Conservation (phyloP, 1,140 invertebrate genomes). For the Drosophila nebulosa region DNA sequence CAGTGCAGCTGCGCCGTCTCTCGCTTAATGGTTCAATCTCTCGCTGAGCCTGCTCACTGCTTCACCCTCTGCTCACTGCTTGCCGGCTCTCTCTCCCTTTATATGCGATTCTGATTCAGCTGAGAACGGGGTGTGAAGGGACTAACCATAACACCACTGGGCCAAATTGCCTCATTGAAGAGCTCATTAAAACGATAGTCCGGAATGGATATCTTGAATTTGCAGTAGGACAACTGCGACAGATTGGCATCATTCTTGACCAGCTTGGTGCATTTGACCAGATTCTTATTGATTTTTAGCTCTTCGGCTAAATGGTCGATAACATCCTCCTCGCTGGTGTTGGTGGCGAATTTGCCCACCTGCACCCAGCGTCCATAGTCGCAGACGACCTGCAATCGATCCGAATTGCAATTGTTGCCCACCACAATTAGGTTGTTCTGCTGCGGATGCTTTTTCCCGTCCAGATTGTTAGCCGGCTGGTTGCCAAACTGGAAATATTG, state of each 20-base stretch:
- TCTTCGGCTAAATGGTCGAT: constrained; percentile 76
- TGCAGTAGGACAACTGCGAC: constrained; percentile 76
- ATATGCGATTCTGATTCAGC: constrained; percentile 78
- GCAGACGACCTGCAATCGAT: constrained; percentile 78
- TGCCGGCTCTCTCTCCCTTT: constrained; percentile 43
- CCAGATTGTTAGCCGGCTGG: constrained; percentile 59
- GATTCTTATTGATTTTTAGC: constrained; percentile 76
- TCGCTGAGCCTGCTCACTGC: too few species aligned
- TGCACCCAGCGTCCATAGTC: constrained; percentile 78
- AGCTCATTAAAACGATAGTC: constrained; percentile 80
- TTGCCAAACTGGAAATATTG: constrained; percentile 79
- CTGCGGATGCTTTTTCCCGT: constrained; percentile 72
- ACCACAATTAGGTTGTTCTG: constrained; percentile 77
- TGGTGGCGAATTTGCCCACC: constrained; percentile 77
- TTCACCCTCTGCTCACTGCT: too few species aligned
- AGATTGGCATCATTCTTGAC: constrained; percentile 78
- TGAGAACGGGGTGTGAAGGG: constrained; percentile 78
- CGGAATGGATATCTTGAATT: constrained; percentile 79
- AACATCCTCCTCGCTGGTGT: constrained; percentile 77
- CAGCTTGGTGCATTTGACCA: constrained; percentile 77
- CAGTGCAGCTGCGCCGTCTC: constrained; percentile 10
- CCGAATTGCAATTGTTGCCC: constrained; percentile 79
- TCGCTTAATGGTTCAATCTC: constrained; percentile 39
- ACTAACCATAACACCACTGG: constrained; percentile 79
- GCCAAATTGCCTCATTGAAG: constrained; percentile 80